Percentiles rank a stretch among this genome's conserved stretches.
Evolutionary conservation across 2,888 invertebrate genomes (phyloP).

Genomic region (Folsomia manolachei): DNA sequence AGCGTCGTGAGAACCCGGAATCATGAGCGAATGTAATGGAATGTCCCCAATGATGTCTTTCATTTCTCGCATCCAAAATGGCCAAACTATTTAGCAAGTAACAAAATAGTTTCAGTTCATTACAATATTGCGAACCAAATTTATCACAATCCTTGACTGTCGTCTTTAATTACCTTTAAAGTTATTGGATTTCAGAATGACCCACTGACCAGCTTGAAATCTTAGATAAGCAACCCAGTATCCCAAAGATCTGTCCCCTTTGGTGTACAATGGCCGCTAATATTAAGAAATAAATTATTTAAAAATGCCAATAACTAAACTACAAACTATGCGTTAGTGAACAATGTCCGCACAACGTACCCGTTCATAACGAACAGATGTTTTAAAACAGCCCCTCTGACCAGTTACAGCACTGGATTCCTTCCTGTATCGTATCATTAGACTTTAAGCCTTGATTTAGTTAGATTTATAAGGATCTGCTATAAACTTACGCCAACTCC

Average conservation of each 20-base stretch:
- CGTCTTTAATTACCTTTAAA: too few relatives aligned
- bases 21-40: constrained; percentile 62
- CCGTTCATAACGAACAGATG: constrained; percentile 35
- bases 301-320: too few relatives aligned
- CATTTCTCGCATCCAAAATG: constrained; percentile 40
- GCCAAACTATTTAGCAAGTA: too few relatives aligned
- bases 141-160: too few relatives aligned
- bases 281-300: constrained; percentile 33
- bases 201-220: constrained; percentile 49
- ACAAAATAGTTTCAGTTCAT: too few relatives aligned
- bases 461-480: too few relatives aligned
- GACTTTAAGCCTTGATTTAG: too few relatives aligned
- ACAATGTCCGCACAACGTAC: too few relatives aligned
- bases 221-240: constrained; percentile 52
- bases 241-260: constrained; percentile 49
- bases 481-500: constrained; percentile 30
- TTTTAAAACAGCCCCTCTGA: constrained; percentile 33
- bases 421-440: too few relatives aligned
- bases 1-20: constrained; percentile 69
- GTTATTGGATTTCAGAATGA: constrained; percentile 58
- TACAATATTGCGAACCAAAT: too few relatives aligned
- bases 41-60: constrained; percentile 58
- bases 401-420: constrained; percentile 27
- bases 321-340: too few relatives aligned
- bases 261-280: constrained; percentile 24